phyloP scores from a whole-genome alignment of 2,888 invertebrate genomes.

The Cotesia congregata region DNA sequence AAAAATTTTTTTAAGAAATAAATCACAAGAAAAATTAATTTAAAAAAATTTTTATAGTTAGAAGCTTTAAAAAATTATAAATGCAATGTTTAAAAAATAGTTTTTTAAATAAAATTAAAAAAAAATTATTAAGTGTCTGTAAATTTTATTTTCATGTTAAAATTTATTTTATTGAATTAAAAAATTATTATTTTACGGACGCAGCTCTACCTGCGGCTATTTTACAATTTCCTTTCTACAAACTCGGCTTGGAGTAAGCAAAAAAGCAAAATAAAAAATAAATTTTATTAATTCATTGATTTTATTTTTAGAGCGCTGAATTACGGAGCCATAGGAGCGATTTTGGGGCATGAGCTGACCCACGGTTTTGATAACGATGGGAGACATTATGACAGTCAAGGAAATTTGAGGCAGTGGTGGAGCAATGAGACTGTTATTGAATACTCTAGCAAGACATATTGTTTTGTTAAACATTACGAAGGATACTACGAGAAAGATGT shows the following conservation, averaged over 20 bases:
- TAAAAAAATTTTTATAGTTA: too few relatives aligned
- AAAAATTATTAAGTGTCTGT: too few relatives aligned
- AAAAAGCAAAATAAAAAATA: slow-evolving; percentile 5
- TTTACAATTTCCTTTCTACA: slow-evolving; percentile 87
- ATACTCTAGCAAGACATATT: slow-evolving; percentile 83
- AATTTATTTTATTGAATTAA: not conserved
- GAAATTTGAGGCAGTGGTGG: slow-evolving; percentile 94
- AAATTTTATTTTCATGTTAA: too few relatives aligned
- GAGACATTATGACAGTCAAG: slow-evolving; percentile 86
- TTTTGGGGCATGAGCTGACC: slow-evolving; percentile 82
- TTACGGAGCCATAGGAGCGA: slow-evolving; percentile 85
- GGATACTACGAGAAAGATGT: slow-evolving; percentile 77
- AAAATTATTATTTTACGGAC: slow-evolving; percentile 59
- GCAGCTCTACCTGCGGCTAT: slow-evolving; percentile 88
- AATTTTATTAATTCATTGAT: slow-evolving; percentile 21
- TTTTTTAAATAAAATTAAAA: too few relatives aligned
- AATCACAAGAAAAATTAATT: too few relatives aligned
- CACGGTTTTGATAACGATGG: slow-evolving; percentile 78
- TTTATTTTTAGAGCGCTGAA: slow-evolving; percentile 77
- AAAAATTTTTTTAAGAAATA: too few relatives aligned
- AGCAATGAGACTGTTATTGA: slow-evolving; percentile 81
- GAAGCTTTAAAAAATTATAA: too few relatives aligned
- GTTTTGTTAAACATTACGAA: slow-evolving; percentile 89
- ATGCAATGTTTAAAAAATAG: too few relatives aligned
- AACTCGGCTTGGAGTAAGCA: slow-evolving; percentile 87